Conservation (phyloP, 2,888 invertebrate species). For the Neocrepidodera transversa region DNA sequence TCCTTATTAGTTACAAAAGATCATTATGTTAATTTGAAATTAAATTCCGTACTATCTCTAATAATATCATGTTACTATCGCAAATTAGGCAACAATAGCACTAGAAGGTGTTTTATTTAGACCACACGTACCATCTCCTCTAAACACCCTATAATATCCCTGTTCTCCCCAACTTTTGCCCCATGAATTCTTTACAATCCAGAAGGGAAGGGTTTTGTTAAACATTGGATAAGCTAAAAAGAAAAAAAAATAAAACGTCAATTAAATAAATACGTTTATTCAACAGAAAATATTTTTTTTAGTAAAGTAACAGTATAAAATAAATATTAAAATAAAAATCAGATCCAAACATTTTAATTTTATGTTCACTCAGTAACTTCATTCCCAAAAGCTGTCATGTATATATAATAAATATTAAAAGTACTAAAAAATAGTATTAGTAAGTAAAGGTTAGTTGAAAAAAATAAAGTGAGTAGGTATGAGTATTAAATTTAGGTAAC, state of each 20-base stretch:
- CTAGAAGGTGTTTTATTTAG: constrained; percentile 91
- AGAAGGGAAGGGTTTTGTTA: constrained; percentile 83
- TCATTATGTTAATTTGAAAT: neutral
- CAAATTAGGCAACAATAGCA: constrained; percentile 66
- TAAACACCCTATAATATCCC: constrained; percentile 92
- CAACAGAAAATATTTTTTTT: too few species aligned
- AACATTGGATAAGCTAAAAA: constrained; percentile 79
- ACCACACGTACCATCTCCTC: constrained; percentile 96
- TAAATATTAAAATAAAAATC: too few species aligned
- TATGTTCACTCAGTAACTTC: too few species aligned
- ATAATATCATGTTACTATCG: neutral
- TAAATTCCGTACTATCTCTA: neutral
- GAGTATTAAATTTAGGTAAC: constrained; percentile 55
- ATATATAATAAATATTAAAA: too few species aligned
- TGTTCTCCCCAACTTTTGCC: constrained; percentile 90
- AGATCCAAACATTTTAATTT: too few species aligned
- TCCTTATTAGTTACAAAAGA: neutral
- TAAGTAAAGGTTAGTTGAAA: too few species aligned
- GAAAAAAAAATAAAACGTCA: too few species aligned
- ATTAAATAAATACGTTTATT: too few species aligned
- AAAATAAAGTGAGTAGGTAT: too few species aligned
- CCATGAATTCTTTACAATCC: constrained; percentile 97
- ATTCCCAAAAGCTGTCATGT: too few species aligned
- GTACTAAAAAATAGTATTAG: too few species aligned
- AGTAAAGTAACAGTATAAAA: too few species aligned